Conservation (phyloP, 2,888 invertebrate species). For the Drosophila paramelanica region DNA sequence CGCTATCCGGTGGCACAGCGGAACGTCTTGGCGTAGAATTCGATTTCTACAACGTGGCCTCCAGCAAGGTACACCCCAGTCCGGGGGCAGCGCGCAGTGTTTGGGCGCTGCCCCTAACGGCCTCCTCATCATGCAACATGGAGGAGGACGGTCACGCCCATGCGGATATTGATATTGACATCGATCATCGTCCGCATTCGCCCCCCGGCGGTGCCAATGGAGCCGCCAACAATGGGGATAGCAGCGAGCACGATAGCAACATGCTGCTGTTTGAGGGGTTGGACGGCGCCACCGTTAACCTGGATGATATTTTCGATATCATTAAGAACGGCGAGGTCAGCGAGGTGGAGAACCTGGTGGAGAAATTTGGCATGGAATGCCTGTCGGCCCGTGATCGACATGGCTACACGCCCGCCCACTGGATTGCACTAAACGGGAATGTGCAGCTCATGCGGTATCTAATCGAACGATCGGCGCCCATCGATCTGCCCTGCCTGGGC, state of each 20-base stretch:
- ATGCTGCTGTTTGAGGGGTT: constrained; percentile 81
- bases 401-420: constrained; percentile 97
- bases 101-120: constrained; percentile 93
- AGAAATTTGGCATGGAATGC: constrained; percentile 91
- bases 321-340: constrained; percentile 93
- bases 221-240: constrained; percentile 36
- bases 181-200: constrained; percentile 81
- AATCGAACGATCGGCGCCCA: constrained; percentile 92
- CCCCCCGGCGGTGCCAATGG: constrained; percentile 60
- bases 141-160: constrained; percentile 87
- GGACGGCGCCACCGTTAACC: constrained; percentile 80
- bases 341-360: constrained; percentile 93
- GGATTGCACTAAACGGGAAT: constrained; percentile 93
- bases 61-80: constrained; percentile 90
- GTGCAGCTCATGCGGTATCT: constrained; percentile 95
- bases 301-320: constrained; percentile 92
- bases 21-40: constrained; percentile 78
- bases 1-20: constrained; percentile 71
- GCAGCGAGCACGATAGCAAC: constrained; percentile 84
- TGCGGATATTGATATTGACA: constrained; percentile 82
- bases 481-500: constrained; percentile 94
- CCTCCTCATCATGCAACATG: constrained; percentile 92
- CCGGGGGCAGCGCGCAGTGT: constrained; percentile 96
- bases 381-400: constrained; percentile 94
- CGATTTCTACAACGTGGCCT: constrained; percentile 85